These are phyloP conservation scores for Lasioglossum pauxillum DNA, from an alignment of 2,888 invertebrate species.

Conservation along the genomic window DNA sequence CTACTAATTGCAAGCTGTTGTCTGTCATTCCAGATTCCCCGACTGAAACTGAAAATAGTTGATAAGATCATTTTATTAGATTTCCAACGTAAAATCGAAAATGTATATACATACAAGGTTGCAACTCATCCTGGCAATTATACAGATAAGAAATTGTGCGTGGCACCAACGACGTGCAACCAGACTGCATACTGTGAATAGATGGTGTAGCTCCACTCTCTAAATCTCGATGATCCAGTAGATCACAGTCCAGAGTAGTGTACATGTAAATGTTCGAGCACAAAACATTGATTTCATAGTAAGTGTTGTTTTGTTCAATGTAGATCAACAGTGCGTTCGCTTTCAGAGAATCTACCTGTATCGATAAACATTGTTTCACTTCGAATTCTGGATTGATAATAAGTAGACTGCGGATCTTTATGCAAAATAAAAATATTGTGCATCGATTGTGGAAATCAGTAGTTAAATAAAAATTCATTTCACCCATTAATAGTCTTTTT, in stretches of 20 bases:
- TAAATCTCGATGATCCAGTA: constrained; percentile 56
- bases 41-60: constrained; percentile 62
- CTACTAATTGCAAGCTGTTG: constrained; percentile 76
- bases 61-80: not conserved
- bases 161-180: constrained; percentile 69
- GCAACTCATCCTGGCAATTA: constrained; percentile 77
- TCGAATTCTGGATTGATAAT: not conserved
- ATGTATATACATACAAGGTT: constrained; percentile 69
- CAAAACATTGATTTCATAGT: constrained; percentile 79
- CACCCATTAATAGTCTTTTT: no score
- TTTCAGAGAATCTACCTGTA: constrained; percentile 77
- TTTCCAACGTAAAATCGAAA: not conserved
- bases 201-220: constrained; percentile 61
- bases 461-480: no score
- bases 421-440: no score
- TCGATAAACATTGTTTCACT: constrained; percentile 24
- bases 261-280: constrained; percentile 77
- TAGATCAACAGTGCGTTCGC: constrained; percentile 76
- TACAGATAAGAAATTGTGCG: constrained; percentile 76
- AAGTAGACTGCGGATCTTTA: no score
- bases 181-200: constrained; percentile 66
- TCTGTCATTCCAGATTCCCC: constrained; percentile 72
- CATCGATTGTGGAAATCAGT: no score
- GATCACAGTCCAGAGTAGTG: constrained; percentile 75
- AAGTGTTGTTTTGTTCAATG: constrained; percentile 78